Evolutionary conservation across 1,140 invertebrate species (phyloP), one percentile per base, ranked within the genome.

Genomic region (Macrosteles quadrilineatus): DNA sequence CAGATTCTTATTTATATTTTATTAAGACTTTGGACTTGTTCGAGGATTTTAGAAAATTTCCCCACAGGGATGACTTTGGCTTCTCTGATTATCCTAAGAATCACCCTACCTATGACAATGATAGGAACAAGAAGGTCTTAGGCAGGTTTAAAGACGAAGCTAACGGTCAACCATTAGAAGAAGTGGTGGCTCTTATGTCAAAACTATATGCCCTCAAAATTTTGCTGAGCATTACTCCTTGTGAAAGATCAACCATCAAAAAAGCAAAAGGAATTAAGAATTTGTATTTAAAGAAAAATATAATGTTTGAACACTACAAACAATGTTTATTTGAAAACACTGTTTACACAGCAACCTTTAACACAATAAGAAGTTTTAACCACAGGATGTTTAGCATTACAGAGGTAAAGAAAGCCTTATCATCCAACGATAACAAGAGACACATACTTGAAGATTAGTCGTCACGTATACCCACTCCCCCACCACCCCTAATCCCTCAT

Each of bases 71-170:
- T 25, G 30, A 67, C 29, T 71, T 76, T 66, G 75, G 74, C 67
- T 71, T 70, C 0, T 69, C 64, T 27, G 70, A 76, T 64, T 77
- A 73, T 63, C 69, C 72, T 12, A 43, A 6, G 25, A 50, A 71
- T 70, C 71, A 72, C n/a, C n/a, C n/a, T 69, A 36, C 32, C 23
- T 57, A 45, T 21, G 71, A 66, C 31, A 63, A 32, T 19, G 27
- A 62, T 23, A 29, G 36, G 12, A 73, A 73, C 59, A 83, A 82
- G 73, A 85, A 85, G 72, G 77, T 82, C 1, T 27, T 82, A 3
- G 82, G 83, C 6, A 79, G 82, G 75, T 80, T 84, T 72, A 85
- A 84, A 76, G 82, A 84, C 77, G 83, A 85, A 76, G 74, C 75
- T 25, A 77, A 76, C 70, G 80, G 79, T 11, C 67, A 68, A 66